Evolutionary conservation across 2,888 invertebrate genomes (phyloP), one percentile per base, ranked within the genome.

Genomic region (Drosophila acutilabella): DNA sequence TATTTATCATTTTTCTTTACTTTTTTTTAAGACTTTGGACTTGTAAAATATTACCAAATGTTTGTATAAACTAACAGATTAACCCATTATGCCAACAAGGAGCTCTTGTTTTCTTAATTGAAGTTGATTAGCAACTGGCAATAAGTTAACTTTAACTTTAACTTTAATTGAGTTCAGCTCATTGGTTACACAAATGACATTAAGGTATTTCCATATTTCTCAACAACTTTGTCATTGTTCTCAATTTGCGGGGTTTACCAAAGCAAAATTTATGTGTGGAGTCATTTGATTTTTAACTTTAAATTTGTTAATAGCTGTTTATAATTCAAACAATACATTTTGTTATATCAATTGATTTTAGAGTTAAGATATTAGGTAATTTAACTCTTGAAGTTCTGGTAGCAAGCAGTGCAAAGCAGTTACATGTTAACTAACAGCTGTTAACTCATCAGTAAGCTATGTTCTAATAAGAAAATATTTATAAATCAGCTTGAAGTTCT

Each of bases 81-180:
- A 33, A 51, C 41, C 20, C 41, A 20, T 26, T 45, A 18, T 14
- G 26, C 4, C 10, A 36, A 7, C 53, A 71, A 62, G 60, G 33
- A 58, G 69, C 59, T 58, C 18, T 64, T 50, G 38, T 57, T 59
- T 11, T 40, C 20, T 18, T 33, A 59, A 44, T 64, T 54, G 11
- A 10, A 33, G 51, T 16, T 23, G 33, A 11, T 57, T 56, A 70
- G 41, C 50, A 64, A 26, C 20, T 54, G 16, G 5, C 20, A 40
- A 30, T 50, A 16, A 33, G 30, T 48, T 48, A 6, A 30, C 16
- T 48, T 33, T 16, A 6, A 30, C 16, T 48, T 33, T 16, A 30
- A 30, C 26, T 26, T 26, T 26, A 26, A 36, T 48, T 0, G 18
- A 33, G 44, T 20, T 18, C 6, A n/a, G 18, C n/a, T 54, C 33